Percentiles rank a stretch among this genome's conserved stretches.
Conservation (phyloP, 1,140 invertebrate genomes). For the Zaprionus kolodkinae region DNA sequence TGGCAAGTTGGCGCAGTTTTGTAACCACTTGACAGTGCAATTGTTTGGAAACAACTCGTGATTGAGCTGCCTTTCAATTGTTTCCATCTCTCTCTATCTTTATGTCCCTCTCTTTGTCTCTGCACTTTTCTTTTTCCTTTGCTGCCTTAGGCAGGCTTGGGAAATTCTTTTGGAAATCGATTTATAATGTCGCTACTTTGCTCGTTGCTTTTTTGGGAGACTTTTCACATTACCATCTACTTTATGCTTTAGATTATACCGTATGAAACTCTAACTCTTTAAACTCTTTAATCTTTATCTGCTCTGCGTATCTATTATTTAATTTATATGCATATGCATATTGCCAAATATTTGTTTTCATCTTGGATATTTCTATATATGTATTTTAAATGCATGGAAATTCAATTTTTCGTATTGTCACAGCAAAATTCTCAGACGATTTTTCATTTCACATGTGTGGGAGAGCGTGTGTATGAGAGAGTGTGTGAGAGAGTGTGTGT, state of each 20-base stretch:
- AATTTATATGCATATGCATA: conserved; percentile 3
- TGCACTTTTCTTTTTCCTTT: background rate
- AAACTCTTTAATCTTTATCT: conserved; percentile 5
- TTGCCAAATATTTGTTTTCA: background rate
- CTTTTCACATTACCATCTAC: background rate
- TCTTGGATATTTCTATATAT: background rate
- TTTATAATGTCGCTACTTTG: background rate
- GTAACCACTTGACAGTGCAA: conserved; percentile 82
- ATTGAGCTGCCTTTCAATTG: conserved; percentile 62
- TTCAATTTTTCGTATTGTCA: conserved; percentile 50
- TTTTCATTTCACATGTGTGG: conserved; percentile 38
- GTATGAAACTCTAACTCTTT: background rate
- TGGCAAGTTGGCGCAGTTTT: conserved; percentile 54
- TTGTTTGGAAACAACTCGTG: conserved; percentile 81
- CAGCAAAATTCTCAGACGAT: conserved; percentile 36
- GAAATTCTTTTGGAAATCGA: conserved; percentile 6
- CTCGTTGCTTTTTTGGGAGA: background rate
- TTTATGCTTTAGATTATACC: background rate
- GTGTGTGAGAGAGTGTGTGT: conserved; percentile 24
- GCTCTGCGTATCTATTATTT: background rate
- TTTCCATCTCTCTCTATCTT: conserved; percentile 3
- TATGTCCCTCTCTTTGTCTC: background rate
- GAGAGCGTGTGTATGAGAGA: conserved; percentile 4
- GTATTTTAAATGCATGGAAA: conserved; percentile 24
- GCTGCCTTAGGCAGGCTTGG: background rate